Conservation (phyloP, 2,113 vertebrate genomes). For the Leucosticte australis region DNA sequence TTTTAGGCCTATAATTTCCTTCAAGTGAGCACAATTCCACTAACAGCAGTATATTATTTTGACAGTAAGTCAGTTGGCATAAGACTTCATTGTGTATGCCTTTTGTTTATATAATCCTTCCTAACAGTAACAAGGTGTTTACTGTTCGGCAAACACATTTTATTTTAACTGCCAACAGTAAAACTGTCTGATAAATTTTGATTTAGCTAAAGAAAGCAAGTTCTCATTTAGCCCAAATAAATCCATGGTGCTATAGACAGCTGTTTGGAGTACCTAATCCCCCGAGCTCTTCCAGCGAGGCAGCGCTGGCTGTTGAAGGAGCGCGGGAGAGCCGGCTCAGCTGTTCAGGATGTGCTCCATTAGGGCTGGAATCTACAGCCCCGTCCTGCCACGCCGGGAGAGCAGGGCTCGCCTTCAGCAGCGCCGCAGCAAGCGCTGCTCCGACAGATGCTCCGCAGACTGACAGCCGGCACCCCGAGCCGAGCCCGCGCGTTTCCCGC, state of each 20-base stretch:
- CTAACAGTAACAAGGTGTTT: conserved; percentile 83
- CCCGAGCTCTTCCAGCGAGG: conserved; percentile 40
- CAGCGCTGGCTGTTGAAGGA: conserved; percentile 28
- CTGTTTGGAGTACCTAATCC: conserved; percentile 69
- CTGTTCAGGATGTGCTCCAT: conserved; percentile 69
- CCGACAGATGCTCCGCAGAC: conserved; percentile 62
- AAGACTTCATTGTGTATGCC: conserved; percentile 62
- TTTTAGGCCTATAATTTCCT: conserved; percentile 64
- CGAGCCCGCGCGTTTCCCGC: conserved; percentile 1
- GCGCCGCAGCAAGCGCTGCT: background rate
- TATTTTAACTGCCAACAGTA: conserved; percentile 81
- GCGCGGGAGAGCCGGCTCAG: conserved; percentile 59
- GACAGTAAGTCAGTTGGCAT: conserved; percentile 64
- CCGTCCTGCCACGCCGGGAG: conserved; percentile 9
- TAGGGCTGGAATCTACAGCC: conserved; percentile 48
- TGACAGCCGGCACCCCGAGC: conserved; percentile 67
- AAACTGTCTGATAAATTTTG: conserved; percentile 87
- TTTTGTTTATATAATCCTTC: conserved; percentile 82
- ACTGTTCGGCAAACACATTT: conserved; percentile 83
- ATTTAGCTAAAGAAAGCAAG: conserved; percentile 81
- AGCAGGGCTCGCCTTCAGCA: conserved; percentile 11
- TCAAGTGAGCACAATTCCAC: conserved; percentile 28
- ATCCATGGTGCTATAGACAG: conserved; percentile 72
- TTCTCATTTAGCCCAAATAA: conserved; percentile 75
- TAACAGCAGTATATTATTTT: conserved; percentile 63